Evolutionary conservation across 2,113 vertebrate genomes (phyloP).

Genomic region (Larimichthys crocea): DNA sequence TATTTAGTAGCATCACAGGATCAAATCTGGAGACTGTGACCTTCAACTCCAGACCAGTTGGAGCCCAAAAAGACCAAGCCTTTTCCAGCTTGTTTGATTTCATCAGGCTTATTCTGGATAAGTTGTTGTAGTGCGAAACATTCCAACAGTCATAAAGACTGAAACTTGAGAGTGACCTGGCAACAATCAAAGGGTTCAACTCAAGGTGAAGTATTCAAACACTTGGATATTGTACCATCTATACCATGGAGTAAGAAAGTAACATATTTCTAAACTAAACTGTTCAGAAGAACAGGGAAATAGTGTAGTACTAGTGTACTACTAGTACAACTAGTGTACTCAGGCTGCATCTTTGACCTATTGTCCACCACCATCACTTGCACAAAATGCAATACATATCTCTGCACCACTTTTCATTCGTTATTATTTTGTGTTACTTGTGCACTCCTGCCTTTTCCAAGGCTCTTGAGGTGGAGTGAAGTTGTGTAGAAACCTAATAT

Average conservation of each 20-base stretch:
- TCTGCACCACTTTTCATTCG: not conserved
- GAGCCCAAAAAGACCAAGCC: not conserved
- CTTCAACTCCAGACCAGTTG: constrained; percentile 4
- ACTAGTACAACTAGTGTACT: too few species aligned
- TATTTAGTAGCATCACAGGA: not conserved
- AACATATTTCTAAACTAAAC: not conserved
- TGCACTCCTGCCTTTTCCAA: constrained; percentile 24
- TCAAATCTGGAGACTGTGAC: not conserved
- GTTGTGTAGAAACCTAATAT: constrained; percentile 44
- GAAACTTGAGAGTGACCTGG: constrained; percentile 10
- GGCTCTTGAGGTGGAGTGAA: constrained; percentile 24
- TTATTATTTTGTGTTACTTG: constrained; percentile 4
- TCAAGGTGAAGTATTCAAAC: not conserved
- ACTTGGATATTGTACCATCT: not conserved
- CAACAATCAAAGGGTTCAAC: constrained; percentile 3
- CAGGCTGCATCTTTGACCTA: not conserved
- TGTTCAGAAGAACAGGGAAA: not conserved
- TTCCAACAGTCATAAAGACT: constrained; percentile 4
- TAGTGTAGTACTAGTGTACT: not conserved
- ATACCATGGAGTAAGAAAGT: not conserved
- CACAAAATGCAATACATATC: not conserved
- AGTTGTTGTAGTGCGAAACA: not conserved
- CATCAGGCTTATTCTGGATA: constrained; percentile 4
- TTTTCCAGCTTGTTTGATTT: constrained; percentile 4
- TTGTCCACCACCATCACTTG: not conserved